Evolutionary conservation across 2,797 vertebrate species (phyloP).

Genomic region (Strix occidentalis): DNA sequence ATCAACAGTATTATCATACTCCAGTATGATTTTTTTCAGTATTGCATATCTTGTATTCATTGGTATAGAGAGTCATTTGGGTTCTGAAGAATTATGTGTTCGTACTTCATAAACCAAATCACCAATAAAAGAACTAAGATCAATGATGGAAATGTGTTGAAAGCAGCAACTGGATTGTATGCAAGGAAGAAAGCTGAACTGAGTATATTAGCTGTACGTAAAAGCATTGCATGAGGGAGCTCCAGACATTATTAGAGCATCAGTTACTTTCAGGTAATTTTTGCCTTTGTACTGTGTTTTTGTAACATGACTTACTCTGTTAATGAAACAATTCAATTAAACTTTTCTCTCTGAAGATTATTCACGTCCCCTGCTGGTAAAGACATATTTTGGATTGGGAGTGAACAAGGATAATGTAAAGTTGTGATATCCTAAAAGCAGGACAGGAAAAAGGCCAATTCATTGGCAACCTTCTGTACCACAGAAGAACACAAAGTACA

Average conservation of each 20-base stretch:
- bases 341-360: background rate
- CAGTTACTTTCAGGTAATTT: background rate
- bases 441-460: background rate
- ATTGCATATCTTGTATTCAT: background rate
- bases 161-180: background rate
- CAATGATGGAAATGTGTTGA: background rate
- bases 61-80: background rate
- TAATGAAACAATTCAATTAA: background rate
- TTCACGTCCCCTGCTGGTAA: background rate
- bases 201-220: background rate
- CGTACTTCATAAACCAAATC: background rate
- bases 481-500: background rate
- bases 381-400: background rate
- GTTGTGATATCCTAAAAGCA: background rate
- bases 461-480: background rate
- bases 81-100: background rate
- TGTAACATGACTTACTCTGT: background rate
- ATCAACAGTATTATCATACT: background rate
- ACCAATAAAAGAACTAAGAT: background rate
- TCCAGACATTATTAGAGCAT: background rate
- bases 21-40: background rate
- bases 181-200: background rate
- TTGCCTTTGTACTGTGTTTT: background rate
- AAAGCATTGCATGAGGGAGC: background rate
- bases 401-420: background rate